Percentiles rank a stretch among this genome's conserved stretches.
Evolutionary conservation across 2,113 vertebrate genomes (phyloP).

Genomic region (Dolichallabes microphthalmus): DNA sequence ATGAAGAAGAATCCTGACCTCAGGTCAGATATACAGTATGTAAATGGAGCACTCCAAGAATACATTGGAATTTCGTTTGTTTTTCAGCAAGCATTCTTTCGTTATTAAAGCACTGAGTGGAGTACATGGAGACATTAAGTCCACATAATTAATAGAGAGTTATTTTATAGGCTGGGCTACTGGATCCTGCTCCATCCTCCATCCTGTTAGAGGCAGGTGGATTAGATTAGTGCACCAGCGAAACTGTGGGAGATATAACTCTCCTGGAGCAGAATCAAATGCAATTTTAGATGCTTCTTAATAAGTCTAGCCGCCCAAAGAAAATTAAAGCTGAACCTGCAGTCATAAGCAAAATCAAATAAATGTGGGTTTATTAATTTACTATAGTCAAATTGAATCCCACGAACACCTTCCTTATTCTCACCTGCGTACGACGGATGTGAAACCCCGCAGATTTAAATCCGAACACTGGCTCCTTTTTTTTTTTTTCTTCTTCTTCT

Average conservation of each 20-base stretch:
- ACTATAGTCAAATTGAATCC: conserved; percentile 5
- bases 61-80: not conserved
- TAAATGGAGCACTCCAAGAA: not conserved
- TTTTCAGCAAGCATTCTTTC: not conserved
- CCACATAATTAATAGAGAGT: not conserved
- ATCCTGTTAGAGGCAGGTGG: not conserved
- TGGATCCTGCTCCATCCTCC: not conserved
- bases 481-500: too few relatives aligned
- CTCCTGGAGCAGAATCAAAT: not conserved
- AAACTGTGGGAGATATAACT: not conserved
- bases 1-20: not conserved
- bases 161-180: not conserved
- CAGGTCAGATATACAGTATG: not conserved
- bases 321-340: not conserved
- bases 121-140: not conserved
- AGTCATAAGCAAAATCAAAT: conserved; percentile 12
- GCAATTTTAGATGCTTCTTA: not conserved
- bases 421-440: not conserved
- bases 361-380: conserved; percentile 16
- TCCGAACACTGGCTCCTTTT: not conserved
- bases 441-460: conserved; percentile 8
- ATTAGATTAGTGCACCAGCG: conserved; percentile 9
- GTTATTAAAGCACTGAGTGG: not conserved
- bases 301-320: not conserved
- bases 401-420: not conserved